Base-by-base conservation (phyloP, 2,113 vertebrate species). In the Neolamprologus toae region DNA sequence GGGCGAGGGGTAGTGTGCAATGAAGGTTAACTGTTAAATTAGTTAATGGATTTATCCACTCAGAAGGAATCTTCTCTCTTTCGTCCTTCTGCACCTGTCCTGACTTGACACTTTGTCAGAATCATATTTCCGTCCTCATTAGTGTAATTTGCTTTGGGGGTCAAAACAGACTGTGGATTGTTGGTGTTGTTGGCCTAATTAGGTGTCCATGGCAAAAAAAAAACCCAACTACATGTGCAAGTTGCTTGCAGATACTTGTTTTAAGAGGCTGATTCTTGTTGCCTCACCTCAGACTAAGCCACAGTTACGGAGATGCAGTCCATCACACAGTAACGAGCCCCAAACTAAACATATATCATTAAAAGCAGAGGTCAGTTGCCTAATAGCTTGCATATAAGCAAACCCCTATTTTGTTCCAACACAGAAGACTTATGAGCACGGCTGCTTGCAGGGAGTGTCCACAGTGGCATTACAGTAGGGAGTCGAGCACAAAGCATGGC, bases 31-130 rank as follows among this genome's bases (percentile, higher is more conserved):
- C 84, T 91, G 84, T 92, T 92, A 85, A 93, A 94, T 90, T 90
- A 59, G 81, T 90, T 90, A 93, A 96, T 91, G 92, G 90, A 91
- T 93, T 93, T 84, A 91, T 94, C 94, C 95, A 93, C 84, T 90
- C 88, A 57, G 90, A 83, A 80, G 42, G 73, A 92, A 17, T 76
- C 33, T 57, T 83, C 55, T 88, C 57, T 54, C 26, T 57, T 57
- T 88, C 51, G 28, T 47, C 86, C 57, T 12, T 61, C 90, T 90
- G 88, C 31, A 88, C 87, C 94, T 94, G 91, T 94, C 89, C 88
- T 57, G 89, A 94, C 73, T 81, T 66, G 89, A 92, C 86, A 31
- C 81, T 92, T 79, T 86, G 81, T 92, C 88, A 93, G 88, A 85
- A 84, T 84, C 73, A 82, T 84, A 54, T 84, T 90, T 90, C 84